Base-by-base conservation (phyloP, 2,888 invertebrate species). In the Dasypogon diadema region DNA sequence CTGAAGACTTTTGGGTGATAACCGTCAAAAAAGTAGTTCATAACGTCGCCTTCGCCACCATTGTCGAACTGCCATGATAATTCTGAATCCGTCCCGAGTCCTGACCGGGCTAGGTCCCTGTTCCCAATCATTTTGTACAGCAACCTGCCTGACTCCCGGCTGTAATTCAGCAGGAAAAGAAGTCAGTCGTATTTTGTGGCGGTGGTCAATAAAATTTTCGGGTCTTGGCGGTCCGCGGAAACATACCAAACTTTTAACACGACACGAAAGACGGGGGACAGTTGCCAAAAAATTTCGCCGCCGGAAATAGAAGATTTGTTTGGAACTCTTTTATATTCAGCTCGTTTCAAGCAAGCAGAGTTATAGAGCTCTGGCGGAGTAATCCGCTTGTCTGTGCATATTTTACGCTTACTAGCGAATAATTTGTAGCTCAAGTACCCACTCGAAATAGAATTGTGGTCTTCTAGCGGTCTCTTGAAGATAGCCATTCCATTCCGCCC, bases 271-370 rank as follows among this genome's bases (percentile, higher is more conserved):
- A 16, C 60, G 30, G 34, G 42, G 21, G 34, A 30, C 42, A 16
- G 78, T 68, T 77, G 79, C 79, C 80, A 79, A 80, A 81, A 81
- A 80, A 80, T 80, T 79, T 78, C 79, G 76, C 79, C 76, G 81
- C 82, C 84, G 85, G 85, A 85, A 83, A 81, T 80, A 78, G 81
- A 80, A 83, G 83, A 84, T 85, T 85, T 85, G 85, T 85, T 84
- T 84, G 83, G 83, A 81, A 24, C 56, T 56, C 34, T 42, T 73
- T 73, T 46, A 21, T 46, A 42, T 42, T 73, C 37, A n/a, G 46
- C 42, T 30, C 46, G 16, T 26, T 73, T 26, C 4, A 58, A 12
- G 6, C 24, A 16, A 14, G 24, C 26, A 24, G 65, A 24, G 48
- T 14, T 24, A 24, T 42, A 14, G 21, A 12, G 18, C 42, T 21